Base-by-base conservation (phyloP, 2,888 invertebrate genomes). In the Phalera bucephala region DNA sequence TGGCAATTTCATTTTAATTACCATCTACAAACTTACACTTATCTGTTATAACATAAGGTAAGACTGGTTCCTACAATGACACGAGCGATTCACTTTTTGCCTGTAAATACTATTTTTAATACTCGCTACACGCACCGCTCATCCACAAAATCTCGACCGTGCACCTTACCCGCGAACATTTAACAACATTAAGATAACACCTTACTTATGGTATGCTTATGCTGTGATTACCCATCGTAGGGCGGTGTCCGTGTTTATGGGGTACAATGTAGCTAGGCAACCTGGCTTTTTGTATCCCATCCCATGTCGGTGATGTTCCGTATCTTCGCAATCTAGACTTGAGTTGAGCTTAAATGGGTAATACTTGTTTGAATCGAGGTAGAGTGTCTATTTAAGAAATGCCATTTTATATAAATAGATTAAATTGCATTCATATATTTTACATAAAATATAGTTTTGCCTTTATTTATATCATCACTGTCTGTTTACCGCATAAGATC, bases 151-250 rank as follows among this genome's bases (percentile, higher is more conserved):
- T 12, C 17, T 28, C 23, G 34, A 20, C 9, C 36, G 45, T 40
- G 53, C 53, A 50, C 54, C 55, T 59, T 51, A 53, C 52, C 47
- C 45, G 50, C 52, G 63, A 64, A 62, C 64, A 71, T 69, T 64
- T 65, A 69, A 64, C 57, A 50, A 50, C 73, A 69, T 76, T 75
- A 70, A 79, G 80, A 80, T 79, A 80, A 72, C 73, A 65, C 73
- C 63, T 74, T 75, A 78, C 76, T 72, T 76, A 76, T 71, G 64
- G 65, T 62, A 64, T 58, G 59, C 64, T 56, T 55, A 58, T 58
- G 48, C 35, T 48, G 44, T 56, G 61, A 64, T 66, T 62, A 60
- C 50, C 45, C 52, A 64, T 63, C 57, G 52, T 46, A 42, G 47
- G 40, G 47, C 38, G 52, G 50, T 33, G 54, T 19, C 36, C 51